Evolutionary conservation across 2,113 vertebrate species (phyloP).

Genomic region (Mobula birostris): DNA sequence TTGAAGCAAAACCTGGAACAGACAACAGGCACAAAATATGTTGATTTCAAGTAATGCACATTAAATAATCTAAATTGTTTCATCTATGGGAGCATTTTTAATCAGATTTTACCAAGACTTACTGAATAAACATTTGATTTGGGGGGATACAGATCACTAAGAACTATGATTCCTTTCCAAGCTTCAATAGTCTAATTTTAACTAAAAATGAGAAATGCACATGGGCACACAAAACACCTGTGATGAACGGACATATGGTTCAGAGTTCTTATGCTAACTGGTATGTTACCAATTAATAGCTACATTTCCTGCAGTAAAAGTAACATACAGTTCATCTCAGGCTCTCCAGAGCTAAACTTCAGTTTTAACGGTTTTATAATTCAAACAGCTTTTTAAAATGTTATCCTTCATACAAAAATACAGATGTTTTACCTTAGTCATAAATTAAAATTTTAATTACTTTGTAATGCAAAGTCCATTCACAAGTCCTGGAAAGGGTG

Average conservation of each 20-base stretch:
- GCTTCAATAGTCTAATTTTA: background rate
- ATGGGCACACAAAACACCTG: background rate
- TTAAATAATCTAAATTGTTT: background rate
- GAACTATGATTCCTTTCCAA: conserved; percentile 1
- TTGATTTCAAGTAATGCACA: background rate
- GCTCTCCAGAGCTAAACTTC: background rate
- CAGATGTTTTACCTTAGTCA: background rate
- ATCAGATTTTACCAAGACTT: background rate
- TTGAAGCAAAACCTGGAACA: background rate
- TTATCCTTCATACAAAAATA: background rate
- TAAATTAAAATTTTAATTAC: background rate
- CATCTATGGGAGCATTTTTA: background rate
- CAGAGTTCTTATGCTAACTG: background rate
- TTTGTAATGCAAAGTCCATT: background rate
- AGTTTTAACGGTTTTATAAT: background rate
- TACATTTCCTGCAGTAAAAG: background rate
- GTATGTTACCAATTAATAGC: background rate
- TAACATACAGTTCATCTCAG: background rate
- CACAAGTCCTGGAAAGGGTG: background rate
- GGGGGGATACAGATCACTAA: background rate
- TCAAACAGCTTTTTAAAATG: background rate
- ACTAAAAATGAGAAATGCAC: background rate
- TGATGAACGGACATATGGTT: background rate
- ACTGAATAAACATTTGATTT: background rate
- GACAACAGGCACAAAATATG: background rate